Evolutionary conservation across 2,888 invertebrate genomes (phyloP), one percentile per base, ranked within the genome.

Genomic region (Herminia tarsipennalis): DNA sequence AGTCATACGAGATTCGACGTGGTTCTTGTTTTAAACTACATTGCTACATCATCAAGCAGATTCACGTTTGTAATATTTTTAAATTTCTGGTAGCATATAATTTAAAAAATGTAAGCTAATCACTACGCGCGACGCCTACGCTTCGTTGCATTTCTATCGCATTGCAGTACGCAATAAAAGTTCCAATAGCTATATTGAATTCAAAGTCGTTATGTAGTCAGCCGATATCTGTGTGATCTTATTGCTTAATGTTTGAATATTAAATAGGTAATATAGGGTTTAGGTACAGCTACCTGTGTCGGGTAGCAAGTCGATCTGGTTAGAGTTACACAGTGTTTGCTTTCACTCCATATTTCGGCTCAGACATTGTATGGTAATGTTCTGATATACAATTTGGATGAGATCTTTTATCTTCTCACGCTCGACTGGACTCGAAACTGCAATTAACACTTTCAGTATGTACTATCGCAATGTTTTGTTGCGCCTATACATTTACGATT

Each of bases 341-440:
- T 83, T 83, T 84, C 83, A 78, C 78, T 83, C 73, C 75, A 71
- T 78, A 80, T 78, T 79, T 74, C 43, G 65, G 64, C 40, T 69
- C 47, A 61, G 49, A 75, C 68, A 79, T 83, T 81, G 80, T 82
- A 81, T 78, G 82, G 67, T 81, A 82, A 81, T 81, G 56, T 67
- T 63, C 44, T 57, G 59, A 71, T 73, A 69, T 76, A 69, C 72
- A 73, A 75, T 74, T 78, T 64, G 63, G 66, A 61, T 59, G 70
- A 64, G 62, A 77, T 72, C 70, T 69, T 56, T 61, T 69, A 70
- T 63, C 68, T 81, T 85, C 85, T 72, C 84, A 84, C 83, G 85
- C 65, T 79, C 70, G 65, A 72, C 61, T 70, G 70, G 64, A 71
- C 71, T 69, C 70, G 70, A 71, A 65, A 69, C 59, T 67, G 67